A percentile compares a stretch with the other conserved stretches of the same genome.
These are phyloP conservation scores for Endotricha flammealis DNA, from an alignment of 2,888 invertebrate genomes.

Conservation along the genomic window DNA sequence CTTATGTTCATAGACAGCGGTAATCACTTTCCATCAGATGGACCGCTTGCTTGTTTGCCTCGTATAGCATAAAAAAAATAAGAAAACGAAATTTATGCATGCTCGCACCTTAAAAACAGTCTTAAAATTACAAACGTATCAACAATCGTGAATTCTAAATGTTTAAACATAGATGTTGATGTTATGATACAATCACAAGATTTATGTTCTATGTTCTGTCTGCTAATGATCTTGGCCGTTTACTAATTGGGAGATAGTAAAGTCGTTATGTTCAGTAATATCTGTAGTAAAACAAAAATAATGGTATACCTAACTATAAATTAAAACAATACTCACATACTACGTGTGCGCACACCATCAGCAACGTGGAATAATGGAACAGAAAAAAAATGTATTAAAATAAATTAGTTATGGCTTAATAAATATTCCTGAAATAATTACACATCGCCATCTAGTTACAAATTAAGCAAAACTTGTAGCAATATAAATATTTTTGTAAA, in stretches of 20 bases:
- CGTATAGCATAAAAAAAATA: no score
- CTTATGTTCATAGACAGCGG: no score
- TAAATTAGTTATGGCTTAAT: conserved; percentile 6
- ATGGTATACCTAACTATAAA: neutral
- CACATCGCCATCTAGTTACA: no score
- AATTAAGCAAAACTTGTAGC: no score
- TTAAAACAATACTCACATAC: conserved; percentile 54
- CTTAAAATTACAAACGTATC: neutral
- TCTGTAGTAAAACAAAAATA: conserved; percentile 15
- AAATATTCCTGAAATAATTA: no score
- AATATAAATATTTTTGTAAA: no score
- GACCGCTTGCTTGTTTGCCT: no score
- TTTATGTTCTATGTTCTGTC: conserved; percentile 33
- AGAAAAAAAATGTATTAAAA: conserved; percentile 24
- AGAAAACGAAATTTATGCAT: no score
- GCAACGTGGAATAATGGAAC: conserved; percentile 24
- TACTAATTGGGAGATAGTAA: conserved; percentile 34
- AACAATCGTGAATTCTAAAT: conserved; percentile 15
- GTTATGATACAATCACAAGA: conserved; percentile 12
- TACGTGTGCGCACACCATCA: conserved; percentile 35
- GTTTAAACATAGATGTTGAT: conserved; percentile 14
- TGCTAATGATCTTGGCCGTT: conserved; percentile 26
- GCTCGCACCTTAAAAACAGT: no score
- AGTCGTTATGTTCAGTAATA: conserved; percentile 28
- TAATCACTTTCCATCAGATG: no score